A percentile compares a stretch with the other conserved stretches of the same genome.
Evolutionary conservation across 2,888 invertebrate species (phyloP).

Genomic region (Brenthis ino): DNA sequence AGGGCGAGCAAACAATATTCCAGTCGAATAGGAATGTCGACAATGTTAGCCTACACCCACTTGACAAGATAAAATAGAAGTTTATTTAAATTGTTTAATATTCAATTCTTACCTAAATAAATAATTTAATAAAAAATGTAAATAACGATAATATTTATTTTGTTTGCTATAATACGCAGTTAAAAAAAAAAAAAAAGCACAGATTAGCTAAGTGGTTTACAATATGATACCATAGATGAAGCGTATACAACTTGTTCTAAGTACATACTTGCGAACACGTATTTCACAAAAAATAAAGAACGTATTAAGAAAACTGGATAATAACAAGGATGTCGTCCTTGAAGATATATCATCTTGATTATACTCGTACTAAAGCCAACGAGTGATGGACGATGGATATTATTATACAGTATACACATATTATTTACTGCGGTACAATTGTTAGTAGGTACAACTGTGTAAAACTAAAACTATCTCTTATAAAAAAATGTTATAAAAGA

Average conservation of each 20-base stretch:
- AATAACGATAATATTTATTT: no score
- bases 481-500: no score
- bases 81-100: no score
- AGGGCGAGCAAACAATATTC: slow-evolving; percentile 59
- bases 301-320: slow-evolving; percentile 23
- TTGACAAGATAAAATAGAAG: slow-evolving; percentile 11
- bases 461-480: no score
- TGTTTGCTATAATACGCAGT: no score
- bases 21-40: slow-evolving; percentile 63
- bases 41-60: slow-evolving; percentile 29
- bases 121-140: no score
- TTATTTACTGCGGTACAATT: neutral
- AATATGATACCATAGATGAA: slow-evolving; percentile 5
- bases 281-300: slow-evolving; percentile 15
- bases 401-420: neutral
- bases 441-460: no score
- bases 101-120: no score
- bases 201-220: slow-evolving; percentile 1
- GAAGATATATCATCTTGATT: slow-evolving; percentile 6
- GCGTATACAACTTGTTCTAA: slow-evolving; percentile 16
- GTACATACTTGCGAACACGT: slow-evolving; percentile 9
- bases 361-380: neutral
- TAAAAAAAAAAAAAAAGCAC: neutral
- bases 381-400: slow-evolving; percentile 1
- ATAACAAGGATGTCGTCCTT: slow-evolving; percentile 19